Conservation (phyloP, 1,140 invertebrate genomes). For the Lucilia cuprina region DNA sequence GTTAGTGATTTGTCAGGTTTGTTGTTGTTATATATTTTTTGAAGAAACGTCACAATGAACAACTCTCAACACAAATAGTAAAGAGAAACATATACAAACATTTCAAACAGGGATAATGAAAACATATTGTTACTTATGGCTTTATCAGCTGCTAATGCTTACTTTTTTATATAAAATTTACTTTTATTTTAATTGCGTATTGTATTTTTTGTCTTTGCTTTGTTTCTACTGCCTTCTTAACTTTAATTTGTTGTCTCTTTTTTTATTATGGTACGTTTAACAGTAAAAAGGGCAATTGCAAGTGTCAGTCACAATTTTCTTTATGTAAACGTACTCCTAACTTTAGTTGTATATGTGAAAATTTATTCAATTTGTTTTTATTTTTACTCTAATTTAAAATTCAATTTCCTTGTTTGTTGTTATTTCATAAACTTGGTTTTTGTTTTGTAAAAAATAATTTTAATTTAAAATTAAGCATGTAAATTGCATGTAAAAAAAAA, state of each 20-base stretch:
- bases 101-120: neutral
- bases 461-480: neutral
- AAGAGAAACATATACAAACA: neutral
- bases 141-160: neutral
- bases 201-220: constrained; percentile 12
- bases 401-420: constrained; percentile 29
- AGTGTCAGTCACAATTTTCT: neutral
- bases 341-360: neutral
- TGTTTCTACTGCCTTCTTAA: neutral
- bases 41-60: constrained; percentile 25
- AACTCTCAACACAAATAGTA: neutral
- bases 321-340: neutral
- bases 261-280: neutral
- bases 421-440: neutral
- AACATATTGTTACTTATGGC: constrained; percentile 14
- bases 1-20: neutral
- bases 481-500: neutral
- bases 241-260: neutral
- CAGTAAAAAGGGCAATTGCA: constrained; percentile 13
- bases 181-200: constrained; percentile 8
- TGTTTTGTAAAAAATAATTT: neutral
- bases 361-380: neutral
- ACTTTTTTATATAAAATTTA: neutral
- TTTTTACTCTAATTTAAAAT: constrained; percentile 17
- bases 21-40: neutral